A percentile compares a stretch with the other conserved stretches of the same genome.
phyloP scores from a whole-genome alignment of 1,140 invertebrate genomes.

The Cyrtorhinus lividipennis region DNA sequence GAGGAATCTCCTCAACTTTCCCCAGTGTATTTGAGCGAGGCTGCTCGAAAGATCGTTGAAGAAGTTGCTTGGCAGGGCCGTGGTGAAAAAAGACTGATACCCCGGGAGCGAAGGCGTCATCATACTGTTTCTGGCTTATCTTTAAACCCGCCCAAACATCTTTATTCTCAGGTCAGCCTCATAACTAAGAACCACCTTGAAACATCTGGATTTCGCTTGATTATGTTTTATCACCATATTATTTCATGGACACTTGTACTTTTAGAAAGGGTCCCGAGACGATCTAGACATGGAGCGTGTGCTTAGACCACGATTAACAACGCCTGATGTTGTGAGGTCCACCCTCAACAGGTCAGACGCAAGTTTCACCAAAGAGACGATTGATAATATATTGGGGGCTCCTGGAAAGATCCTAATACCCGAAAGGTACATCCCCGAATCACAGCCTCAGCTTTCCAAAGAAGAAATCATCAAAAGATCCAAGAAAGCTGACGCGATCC shows the following conservation, averaged over 20 bases:
- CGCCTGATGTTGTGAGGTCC: slow-evolving; percentile 71
- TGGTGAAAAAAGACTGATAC: slow-evolving; percentile 40
- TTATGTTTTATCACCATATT: too few species aligned
- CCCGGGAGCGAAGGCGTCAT: slow-evolving; percentile 66
- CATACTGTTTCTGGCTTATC: slow-evolving; percentile 60
- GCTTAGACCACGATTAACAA: slow-evolving; percentile 43
- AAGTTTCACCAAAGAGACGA: slow-evolving; percentile 58
- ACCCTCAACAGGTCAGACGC: slow-evolving; percentile 47
- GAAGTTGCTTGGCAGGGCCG: slow-evolving; percentile 41
- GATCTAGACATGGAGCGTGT: slow-evolving; percentile 75
- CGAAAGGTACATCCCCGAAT: slow-evolving; percentile 79
- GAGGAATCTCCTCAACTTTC: slow-evolving; percentile 29
- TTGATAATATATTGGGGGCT: slow-evolving; percentile 66
- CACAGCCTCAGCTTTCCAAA: slow-evolving; percentile 58
- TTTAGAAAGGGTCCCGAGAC: slow-evolving; percentile 50
- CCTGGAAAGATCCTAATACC: slow-evolving; percentile 84
- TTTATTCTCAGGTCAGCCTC: slow-evolving; percentile 11
- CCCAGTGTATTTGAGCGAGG: slow-evolving; percentile 66
- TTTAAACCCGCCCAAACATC: slow-evolving; percentile 10
- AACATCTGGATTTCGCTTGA: too few species aligned
- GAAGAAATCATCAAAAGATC: slow-evolving; percentile 66
- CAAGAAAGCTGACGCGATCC: slow-evolving; percentile 78
- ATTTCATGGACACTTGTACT: too few species aligned
- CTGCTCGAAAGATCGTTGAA: slow-evolving; percentile 66
- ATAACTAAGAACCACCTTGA: too few species aligned